phyloP scores from a whole-genome alignment of 2,113 vertebrate species.

The Papio anubis region DNA sequence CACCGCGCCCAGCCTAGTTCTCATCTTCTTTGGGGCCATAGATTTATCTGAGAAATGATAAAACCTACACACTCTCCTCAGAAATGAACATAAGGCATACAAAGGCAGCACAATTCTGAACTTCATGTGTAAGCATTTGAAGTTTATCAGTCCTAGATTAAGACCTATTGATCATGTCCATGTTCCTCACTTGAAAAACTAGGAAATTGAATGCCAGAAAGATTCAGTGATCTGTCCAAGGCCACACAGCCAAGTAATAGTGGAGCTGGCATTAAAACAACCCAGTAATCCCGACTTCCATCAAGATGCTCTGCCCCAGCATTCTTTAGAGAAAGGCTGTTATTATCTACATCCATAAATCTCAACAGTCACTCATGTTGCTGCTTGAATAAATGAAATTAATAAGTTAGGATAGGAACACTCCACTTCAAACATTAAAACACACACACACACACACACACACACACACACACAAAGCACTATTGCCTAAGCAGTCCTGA shows the following conservation, averaged over 20 bases:
- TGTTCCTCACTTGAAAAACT: slow-evolving; percentile 6
- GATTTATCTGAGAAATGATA: background rate
- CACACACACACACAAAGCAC: background rate
- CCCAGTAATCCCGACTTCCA: background rate
- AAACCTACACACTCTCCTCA: background rate
- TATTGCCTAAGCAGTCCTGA: background rate
- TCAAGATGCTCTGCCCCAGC: background rate
- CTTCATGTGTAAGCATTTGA: background rate
- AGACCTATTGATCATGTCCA: background rate
- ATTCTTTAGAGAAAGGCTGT: background rate
- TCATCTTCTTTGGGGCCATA: background rate
- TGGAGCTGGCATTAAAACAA: background rate
- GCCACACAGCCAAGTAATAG: background rate
- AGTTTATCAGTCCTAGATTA: background rate
- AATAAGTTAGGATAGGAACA: background rate
- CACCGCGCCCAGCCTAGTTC: too few species aligned
- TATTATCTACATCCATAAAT: background rate
- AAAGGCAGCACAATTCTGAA: background rate
- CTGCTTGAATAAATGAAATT: background rate
- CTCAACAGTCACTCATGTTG: background rate
- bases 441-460: background rate
- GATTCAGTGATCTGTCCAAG: background rate
- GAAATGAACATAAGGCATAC: background rate
- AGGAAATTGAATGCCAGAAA: background rate
- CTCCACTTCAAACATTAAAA: background rate